Conservation (phyloP, 2,888 invertebrate species). For the Tineola bisselliella region DNA sequence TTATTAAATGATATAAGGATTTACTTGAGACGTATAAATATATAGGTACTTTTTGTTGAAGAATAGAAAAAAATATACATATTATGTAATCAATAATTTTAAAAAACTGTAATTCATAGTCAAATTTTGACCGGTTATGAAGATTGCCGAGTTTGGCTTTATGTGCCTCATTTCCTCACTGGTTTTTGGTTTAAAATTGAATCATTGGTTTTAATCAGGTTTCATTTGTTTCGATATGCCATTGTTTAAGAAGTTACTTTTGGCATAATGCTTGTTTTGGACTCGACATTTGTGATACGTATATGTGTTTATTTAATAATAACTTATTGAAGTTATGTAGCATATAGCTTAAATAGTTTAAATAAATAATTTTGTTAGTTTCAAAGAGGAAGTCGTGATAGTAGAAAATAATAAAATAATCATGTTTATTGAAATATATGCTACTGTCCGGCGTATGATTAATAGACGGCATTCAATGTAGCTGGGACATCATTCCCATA, state of each 20-base stretch:
- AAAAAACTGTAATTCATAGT: no score
- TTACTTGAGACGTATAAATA: no score
- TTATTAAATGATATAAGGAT: no score
- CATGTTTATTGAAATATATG: conserved; percentile 5
- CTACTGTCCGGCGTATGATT: conserved; percentile 58
- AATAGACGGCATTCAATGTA: conserved; percentile 54
- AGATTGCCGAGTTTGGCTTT: no score
- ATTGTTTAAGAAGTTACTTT: background rate
- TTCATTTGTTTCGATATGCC: background rate
- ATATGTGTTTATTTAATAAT: no score
- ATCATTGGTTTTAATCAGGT: background rate
- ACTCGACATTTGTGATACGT: background rate
- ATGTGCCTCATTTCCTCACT: no score
- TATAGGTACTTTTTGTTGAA: no score
- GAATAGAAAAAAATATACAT: no score
- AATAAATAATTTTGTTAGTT: background rate
- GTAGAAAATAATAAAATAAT: conserved; percentile 5
- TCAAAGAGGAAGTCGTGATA: background rate
- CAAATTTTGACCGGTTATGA: no score
- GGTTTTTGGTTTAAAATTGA: background rate
- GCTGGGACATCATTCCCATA: conserved; percentile 61
- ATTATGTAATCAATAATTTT: no score
- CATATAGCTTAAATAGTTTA: no score
- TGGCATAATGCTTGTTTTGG: background rate
- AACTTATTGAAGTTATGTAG: no score